A percentile compares a stretch with the other conserved stretches of the same genome.
Conservation (phyloP, 2,888 invertebrate species). For the Malachius bipustulatus region DNA sequence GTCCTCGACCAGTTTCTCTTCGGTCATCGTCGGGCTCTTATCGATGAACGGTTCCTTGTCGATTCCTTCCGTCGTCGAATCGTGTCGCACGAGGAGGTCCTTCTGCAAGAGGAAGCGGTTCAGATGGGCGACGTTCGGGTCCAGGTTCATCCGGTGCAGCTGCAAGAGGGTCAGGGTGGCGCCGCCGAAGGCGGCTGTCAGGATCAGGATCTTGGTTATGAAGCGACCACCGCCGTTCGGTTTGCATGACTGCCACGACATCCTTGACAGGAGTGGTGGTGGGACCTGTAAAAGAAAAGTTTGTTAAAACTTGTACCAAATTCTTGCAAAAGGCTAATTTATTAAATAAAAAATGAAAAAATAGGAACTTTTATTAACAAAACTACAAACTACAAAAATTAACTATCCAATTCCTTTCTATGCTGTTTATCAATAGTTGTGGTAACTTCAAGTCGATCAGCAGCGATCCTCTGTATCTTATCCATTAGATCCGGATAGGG, state of each 20-base stretch:
- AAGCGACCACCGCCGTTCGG: slow-evolving; percentile 33
- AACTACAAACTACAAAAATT: no score
- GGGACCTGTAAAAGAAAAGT: slow-evolving; percentile 1
- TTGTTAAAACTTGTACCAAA: no score
- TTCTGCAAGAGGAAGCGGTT: slow-evolving; percentile 43
- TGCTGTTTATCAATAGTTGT: slow-evolving; percentile 36
- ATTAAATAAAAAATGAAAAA: no score
- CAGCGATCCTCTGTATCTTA: slow-evolving; percentile 38
- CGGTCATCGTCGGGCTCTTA: slow-evolving; percentile 48
- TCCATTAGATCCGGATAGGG: slow-evolving; percentile 37
- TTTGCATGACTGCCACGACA: slow-evolving; percentile 17
- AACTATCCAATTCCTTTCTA: slow-evolving; percentile 7
- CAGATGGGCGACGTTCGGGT: slow-evolving; percentile 32
- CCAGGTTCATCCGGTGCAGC: slow-evolving; percentile 32
- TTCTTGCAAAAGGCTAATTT: no score
- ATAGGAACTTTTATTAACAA: no score
- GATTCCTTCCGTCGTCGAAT: slow-evolving; percentile 33
- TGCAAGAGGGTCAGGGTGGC: slow-evolving; percentile 38
- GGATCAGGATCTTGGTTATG: slow-evolving; percentile 37
- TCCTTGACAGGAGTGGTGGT: slow-evolving; percentile 6
- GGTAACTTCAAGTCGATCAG: slow-evolving; percentile 40
- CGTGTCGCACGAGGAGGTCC: slow-evolving; percentile 33
- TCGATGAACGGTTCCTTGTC: slow-evolving; percentile 49
- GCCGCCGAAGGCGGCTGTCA: slow-evolving; percentile 28
- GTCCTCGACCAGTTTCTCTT: slow-evolving; percentile 65